Evolutionary conservation across 2,888 invertebrate species (phyloP), one percentile per base, ranked within the genome.

Genomic region (Hartigia nigra): DNA sequence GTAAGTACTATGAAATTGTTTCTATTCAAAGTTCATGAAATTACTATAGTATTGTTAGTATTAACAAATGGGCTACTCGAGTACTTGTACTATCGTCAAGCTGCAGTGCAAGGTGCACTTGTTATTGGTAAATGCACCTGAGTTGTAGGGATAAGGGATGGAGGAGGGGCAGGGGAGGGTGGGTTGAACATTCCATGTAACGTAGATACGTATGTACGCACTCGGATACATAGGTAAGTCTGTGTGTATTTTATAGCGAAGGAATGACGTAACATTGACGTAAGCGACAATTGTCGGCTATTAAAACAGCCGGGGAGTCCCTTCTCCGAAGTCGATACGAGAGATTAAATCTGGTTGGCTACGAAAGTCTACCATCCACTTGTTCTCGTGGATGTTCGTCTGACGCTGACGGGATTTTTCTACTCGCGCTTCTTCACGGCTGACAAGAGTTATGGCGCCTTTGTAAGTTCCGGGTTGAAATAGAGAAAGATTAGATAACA

Each of bases 191-290:
- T 55, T 55, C 55, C 55, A 55, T 55, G 23, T 14, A 55, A 23
- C 55, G 9, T 55, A 9, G 55, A 14, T 3, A 39, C 14, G 14
- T 12, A 23, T 14, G 55, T 14, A 55, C 55, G 55, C 55, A 55
- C 55, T 55, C 9, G 23, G 0, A 9, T 9, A 23, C 55, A 0
- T 9, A 23, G 55, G 23, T 55, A 9, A 9, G 55, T 14, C 55
- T 23, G 55, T 55, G 23, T 55, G 23, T 23, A 2, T 55, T 9
- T 23, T 55, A 23, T 55, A 55, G 9, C 9, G 23, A 23, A 55
- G 55, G 81, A 81, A 81, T 88, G 89, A 89, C 89, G 88, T 88
- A 86, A 87, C 85, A 86, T 84, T 88, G 88, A 88, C 88, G 88
- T 84, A 89, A 88, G 86, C 87, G 85, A 87, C 88, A 88, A 88